These are phyloP conservation scores for Oxycera nigricornis DNA, from an alignment of 2,888 invertebrate species.

Conservation along the genomic window DNA sequence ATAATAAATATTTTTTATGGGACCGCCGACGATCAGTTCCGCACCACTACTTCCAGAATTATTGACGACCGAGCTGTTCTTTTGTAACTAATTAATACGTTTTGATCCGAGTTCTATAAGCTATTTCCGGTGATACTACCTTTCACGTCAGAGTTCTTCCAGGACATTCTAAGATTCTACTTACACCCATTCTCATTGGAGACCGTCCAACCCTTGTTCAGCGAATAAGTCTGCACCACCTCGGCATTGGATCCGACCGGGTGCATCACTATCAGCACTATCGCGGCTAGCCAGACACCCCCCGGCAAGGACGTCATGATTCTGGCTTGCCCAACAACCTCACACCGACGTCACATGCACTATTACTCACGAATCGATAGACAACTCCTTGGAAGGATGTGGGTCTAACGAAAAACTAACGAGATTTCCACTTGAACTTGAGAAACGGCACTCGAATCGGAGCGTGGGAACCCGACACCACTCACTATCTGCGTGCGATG, in stretches of 20 bases:
- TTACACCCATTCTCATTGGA: constrained; percentile 54
- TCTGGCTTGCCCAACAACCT: neutral
- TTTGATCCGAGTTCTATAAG: neutral
- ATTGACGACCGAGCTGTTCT: neutral
- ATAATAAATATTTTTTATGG: too few species aligned
- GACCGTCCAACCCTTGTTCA: constrained; percentile 53
- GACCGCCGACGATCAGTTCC: neutral
- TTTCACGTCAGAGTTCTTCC: neutral
- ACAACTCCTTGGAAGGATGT: neutral
- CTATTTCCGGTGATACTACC: neutral
- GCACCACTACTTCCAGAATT: neutral
- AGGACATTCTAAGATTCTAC: constrained; percentile 42
- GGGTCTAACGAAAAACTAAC: neutral
- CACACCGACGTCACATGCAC: neutral
- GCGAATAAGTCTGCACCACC: constrained; percentile 51
- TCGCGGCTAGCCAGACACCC: neutral
- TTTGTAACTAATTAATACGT: neutral
- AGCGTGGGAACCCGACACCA: neutral
- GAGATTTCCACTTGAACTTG: neutral
- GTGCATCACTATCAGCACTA: neutral
- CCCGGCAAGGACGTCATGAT: neutral
- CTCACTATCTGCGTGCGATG: neutral
- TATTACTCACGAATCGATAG: neutral
- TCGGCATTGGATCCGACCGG: constrained; percentile 31
- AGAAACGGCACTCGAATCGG: neutral